phyloP scores from a whole-genome alignment of 2,888 invertebrate genomes.

The Romanomermis culicivorax region DNA sequence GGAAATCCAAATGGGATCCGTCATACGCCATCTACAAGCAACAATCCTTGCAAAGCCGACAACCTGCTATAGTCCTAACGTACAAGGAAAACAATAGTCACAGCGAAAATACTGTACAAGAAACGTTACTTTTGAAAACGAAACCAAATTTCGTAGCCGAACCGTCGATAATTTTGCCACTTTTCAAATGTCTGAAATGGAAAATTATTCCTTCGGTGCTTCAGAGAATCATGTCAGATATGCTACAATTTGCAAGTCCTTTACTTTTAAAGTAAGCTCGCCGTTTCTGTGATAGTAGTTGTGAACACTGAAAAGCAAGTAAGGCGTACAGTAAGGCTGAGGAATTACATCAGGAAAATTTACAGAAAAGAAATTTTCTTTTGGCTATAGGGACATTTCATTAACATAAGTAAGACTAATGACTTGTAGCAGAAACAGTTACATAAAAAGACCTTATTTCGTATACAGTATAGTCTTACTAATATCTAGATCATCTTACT shows the following conservation, averaged over 20 bases:
- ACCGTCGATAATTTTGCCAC: conserved; percentile 22
- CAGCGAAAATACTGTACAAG: not conserved
- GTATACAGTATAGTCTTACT: too few species aligned
- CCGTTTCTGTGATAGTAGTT: too few species aligned
- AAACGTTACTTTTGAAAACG: too few species aligned
- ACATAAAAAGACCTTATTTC: too few species aligned
- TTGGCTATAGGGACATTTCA: too few species aligned
- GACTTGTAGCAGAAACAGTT: too few species aligned
- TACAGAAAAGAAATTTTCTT: too few species aligned
- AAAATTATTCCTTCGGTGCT: conserved; percentile 19
- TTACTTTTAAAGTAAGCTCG: not conserved
- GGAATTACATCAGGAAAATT: too few species aligned
- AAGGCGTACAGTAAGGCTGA: too few species aligned
- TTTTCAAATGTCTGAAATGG: conserved; percentile 22
- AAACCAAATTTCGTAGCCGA: conserved; percentile 14
- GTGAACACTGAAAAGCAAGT: too few species aligned
- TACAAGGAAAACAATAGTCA: not conserved
- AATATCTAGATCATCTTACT: too few species aligned
- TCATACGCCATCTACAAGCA: conserved; percentile 27
- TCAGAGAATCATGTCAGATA: conserved; percentile 15
- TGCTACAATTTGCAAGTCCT: not conserved
- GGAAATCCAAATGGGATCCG: conserved; percentile 60
- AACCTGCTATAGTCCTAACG: not conserved
- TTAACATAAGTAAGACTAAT: too few species aligned
- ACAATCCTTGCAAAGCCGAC: not conserved